Conservation (phyloP, 2,797 vertebrate species). For the Denticeps clupeoides region DNA sequence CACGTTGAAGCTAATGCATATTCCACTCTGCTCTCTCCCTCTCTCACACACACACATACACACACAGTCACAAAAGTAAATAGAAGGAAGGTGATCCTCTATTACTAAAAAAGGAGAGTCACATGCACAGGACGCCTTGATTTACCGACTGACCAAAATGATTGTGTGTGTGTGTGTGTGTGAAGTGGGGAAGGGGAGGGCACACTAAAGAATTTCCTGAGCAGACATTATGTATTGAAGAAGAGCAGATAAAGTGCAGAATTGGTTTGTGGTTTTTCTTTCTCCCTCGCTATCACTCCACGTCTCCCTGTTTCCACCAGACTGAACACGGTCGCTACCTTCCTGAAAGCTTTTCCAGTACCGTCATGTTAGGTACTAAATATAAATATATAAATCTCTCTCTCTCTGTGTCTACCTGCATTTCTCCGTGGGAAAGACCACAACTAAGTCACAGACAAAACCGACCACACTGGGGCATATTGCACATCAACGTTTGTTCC, state of each 20-base stretch:
- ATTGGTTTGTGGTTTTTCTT: background rate
- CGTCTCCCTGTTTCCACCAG: slow-evolving; percentile 30
- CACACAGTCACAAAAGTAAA: background rate
- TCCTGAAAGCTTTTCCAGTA: slow-evolving; percentile 32
- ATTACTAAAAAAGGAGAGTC: too few species aligned
- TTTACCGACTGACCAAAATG: slow-evolving; percentile 8
- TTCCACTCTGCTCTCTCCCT: slow-evolving; percentile 10
- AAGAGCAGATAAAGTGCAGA: slow-evolving; percentile 27
- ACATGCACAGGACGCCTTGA: slow-evolving; percentile 9
- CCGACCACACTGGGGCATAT: too few species aligned
- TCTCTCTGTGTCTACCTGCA: slow-evolving; percentile 1
- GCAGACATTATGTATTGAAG: slow-evolving; percentile 47
- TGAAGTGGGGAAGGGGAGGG: slow-evolving; percentile 12
- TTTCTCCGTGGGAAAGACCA: slow-evolving; percentile 1
- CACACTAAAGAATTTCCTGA: slow-evolving; percentile 42
- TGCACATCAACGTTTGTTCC: too few species aligned
- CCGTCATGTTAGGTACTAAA: slow-evolving; percentile 10
- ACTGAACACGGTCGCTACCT: slow-evolving; percentile 26
- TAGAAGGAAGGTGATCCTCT: too few species aligned
- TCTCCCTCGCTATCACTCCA: background rate
- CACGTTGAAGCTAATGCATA: slow-evolving; percentile 8
- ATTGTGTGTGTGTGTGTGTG: background rate
- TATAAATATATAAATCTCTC: slow-evolving; percentile 5
- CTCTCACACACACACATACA: background rate
- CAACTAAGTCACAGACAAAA: background rate